Evolutionary conservation across 2,888 invertebrate genomes (phyloP).

Genomic region (Pediacus dermestoides): DNA sequence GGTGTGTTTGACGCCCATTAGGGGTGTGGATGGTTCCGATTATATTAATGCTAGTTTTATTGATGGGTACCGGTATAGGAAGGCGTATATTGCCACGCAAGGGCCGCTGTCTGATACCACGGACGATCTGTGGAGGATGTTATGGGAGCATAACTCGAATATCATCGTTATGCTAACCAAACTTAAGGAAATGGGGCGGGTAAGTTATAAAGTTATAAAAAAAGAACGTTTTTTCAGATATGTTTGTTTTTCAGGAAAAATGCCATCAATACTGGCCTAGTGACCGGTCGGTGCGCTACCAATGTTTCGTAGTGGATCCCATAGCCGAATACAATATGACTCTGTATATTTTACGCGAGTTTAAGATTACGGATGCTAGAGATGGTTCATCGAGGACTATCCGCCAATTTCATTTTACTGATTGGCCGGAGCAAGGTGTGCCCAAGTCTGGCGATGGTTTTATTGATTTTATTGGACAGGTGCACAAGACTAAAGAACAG

Average conservation of each 20-base stretch:
- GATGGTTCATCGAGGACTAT: conserved; percentile 95
- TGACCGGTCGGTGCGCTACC: conserved; percentile 94
- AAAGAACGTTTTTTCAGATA: neutral
- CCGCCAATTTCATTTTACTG: conserved; percentile 94
- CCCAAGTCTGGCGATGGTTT: conserved; percentile 98
- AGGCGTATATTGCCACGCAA: conserved; percentile 97
- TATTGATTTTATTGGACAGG: conserved; percentile 98
- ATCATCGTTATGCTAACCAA: conserved; percentile 99
- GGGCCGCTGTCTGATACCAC: conserved; percentile 96
- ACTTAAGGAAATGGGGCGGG: conserved; percentile 95
- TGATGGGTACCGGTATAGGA: conserved; percentile 90
- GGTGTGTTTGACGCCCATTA: conserved; percentile 87
- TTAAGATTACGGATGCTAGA: conserved; percentile 97
- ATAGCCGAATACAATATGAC: conserved; percentile 99
- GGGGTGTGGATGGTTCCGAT: conserved; percentile 90
- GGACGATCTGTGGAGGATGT: conserved; percentile 99
- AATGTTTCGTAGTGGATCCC: conserved; percentile 97
- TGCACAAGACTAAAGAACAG: conserved; percentile 99
- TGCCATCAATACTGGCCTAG: conserved; percentile 99
- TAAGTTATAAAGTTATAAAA: conserved; percentile 52
- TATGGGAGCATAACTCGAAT: conserved; percentile 99
- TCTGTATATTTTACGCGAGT: conserved; percentile 96
- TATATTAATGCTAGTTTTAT: conserved; percentile 99
- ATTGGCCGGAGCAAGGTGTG: conserved; percentile 95
- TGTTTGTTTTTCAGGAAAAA: conserved; percentile 71